Percentiles rank a stretch among this genome's conserved stretches.
phyloP scores from a whole-genome alignment of 2,888 invertebrate species.

The Pachydiplax longipennis region DNA sequence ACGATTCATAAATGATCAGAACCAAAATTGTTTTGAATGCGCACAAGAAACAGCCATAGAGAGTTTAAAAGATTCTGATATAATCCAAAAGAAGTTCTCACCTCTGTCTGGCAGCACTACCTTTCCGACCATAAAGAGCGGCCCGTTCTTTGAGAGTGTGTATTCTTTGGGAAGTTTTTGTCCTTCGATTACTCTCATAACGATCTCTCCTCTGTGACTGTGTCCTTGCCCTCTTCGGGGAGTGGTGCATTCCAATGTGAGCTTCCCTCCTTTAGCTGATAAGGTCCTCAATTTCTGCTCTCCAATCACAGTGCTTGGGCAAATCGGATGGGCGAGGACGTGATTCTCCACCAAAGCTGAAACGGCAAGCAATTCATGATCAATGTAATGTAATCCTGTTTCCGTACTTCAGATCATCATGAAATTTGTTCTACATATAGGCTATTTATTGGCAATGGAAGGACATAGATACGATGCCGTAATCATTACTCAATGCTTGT shows the following conservation, averaged over 20 bases:
- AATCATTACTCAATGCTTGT: no score
- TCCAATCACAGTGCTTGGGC: conserved; percentile 61
- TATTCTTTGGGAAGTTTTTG: conserved; percentile 58
- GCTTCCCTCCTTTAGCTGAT: conserved; percentile 55
- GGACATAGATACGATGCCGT: no score
- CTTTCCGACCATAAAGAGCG: conserved; percentile 61
- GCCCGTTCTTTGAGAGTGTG: conserved; percentile 60
- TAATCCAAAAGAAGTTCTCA: conserved; percentile 49
- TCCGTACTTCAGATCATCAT: no score
- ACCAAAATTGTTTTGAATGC: no score
- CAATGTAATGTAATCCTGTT: background rate
- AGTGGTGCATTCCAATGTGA: conserved; percentile 60
- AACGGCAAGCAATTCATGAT: background rate
- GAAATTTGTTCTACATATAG: no score
- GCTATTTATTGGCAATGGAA: no score
- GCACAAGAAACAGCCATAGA: no score
- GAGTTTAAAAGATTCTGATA: no score
- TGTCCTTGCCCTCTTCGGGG: background rate
- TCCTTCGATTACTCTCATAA: conserved; percentile 56
- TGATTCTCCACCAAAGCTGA: conserved; percentile 62
- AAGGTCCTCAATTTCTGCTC: conserved; percentile 59
- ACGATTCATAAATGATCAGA: no score
- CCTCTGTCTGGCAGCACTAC: conserved; percentile 62
- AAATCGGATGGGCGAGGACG: conserved; percentile 60
- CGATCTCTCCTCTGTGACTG: conserved; percentile 1